Evolutionary conservation across 2,888 invertebrate species (phyloP).

Genomic region (Lacanobia wlatinum): DNA sequence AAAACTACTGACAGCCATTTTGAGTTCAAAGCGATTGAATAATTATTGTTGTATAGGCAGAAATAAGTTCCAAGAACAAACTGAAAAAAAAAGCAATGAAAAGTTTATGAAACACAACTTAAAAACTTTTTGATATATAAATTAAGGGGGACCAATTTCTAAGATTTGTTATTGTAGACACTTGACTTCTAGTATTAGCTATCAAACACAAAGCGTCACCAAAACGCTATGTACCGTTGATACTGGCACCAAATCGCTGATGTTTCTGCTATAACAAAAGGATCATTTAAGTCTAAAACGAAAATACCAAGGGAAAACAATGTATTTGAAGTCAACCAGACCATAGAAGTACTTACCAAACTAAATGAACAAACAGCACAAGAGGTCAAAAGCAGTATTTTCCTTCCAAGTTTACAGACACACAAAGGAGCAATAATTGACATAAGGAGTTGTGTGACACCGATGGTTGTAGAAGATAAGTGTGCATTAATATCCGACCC

Average conservation of each 20-base stretch:
- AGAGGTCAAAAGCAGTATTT: slow-evolving; percentile 71
- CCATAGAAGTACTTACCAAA: slow-evolving; percentile 70
- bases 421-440: slow-evolving; percentile 73
- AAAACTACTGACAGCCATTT: slow-evolving; percentile 73
- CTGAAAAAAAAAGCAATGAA: slow-evolving; percentile 60
- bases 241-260: too few relatives aligned
- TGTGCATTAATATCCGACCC: slow-evolving; percentile 71
- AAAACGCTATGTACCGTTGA: too few relatives aligned
- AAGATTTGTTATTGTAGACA: too few relatives aligned
- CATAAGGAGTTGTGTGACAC: slow-evolving; percentile 70
- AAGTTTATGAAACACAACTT: too few relatives aligned
- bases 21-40: slow-evolving; percentile 53
- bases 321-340: neutral
- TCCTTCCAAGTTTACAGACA: slow-evolving; percentile 75
- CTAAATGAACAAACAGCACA: slow-evolving; percentile 70
- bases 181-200: too few relatives aligned
- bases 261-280: too few relatives aligned
- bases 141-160: too few relatives aligned
- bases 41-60: slow-evolving; percentile 62
- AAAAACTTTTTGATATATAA: too few relatives aligned
- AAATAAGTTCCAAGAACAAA: slow-evolving; percentile 72
- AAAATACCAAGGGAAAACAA: too few relatives aligned
- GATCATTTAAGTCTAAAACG: too few relatives aligned
- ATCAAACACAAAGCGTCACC: too few relatives aligned
- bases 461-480: slow-evolving; percentile 76